Evolutionary conservation across 2,888 invertebrate genomes (phyloP), one percentile per base, ranked within the genome.

Genomic region (Hylaea fasciaria): DNA sequence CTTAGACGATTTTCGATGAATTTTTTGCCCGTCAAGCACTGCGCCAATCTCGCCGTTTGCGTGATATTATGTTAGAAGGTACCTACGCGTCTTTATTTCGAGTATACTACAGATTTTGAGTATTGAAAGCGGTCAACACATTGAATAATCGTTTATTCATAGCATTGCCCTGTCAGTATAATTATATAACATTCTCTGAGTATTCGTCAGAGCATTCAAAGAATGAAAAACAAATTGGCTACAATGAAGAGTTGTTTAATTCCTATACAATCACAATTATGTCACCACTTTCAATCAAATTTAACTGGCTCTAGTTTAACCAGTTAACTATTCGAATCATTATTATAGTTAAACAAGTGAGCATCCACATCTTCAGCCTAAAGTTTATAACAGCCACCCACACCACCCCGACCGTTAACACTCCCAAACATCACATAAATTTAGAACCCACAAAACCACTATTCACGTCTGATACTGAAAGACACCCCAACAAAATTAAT

Each of bases 331-430:
- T 60, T 69, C 44, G 17, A 54, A 61, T 59, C 62, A 57, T 55
- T 45, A 57, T 55, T 44, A 43, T 45, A 35, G 29, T 62, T 71
- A 73, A 75, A 76, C 69, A 62, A 44, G 64, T 73, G 65, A 69
- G 66, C 72, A 51, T 62, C 57, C 63, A 51, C 69, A 69, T 69
- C 64, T 56, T 64, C 67, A 61, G 62, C 59, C 57, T 62, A 35
- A 49, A 51, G 50, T 69, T 70, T 66, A 65, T 35, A 50, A 62
- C 62, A 69, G 67, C 77, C 73, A 74, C 72, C 72, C 73, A 77
- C 73, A 66, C 64, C 67, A 73, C 52, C 49, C 41, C 49, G 64
- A 61, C 76, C 72, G 75, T 80, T 80, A 80, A 73, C 77, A 70
- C 71, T 68, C 59, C 56, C 63, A 64, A 74, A 74, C 68, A 68